Evolutionary conservation across 1,140 invertebrate genomes (phyloP).

Genomic region (Propsilocerus akamusi): DNA sequence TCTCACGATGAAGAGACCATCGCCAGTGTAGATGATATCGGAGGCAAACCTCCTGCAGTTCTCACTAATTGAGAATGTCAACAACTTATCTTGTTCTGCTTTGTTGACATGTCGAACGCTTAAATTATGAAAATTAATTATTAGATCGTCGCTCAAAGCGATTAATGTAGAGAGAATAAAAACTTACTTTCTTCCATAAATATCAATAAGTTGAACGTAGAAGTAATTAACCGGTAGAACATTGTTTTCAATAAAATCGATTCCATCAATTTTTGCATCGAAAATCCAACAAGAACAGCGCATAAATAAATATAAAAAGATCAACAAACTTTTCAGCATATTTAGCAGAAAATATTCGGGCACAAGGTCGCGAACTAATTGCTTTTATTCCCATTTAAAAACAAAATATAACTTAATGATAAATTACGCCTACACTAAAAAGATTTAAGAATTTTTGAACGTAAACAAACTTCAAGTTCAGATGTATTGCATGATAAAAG

Average conservation of each 20-base stretch:
- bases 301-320: neutral
- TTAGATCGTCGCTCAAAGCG: too few species aligned
- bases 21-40: constrained; percentile 62
- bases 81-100: constrained; percentile 24
- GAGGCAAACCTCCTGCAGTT: constrained; percentile 13
- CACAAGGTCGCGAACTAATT: too few species aligned
- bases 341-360: too few species aligned
- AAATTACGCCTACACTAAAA: too few species aligned
- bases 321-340: neutral
- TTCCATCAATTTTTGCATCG: neutral
- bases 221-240: constrained; percentile 9
- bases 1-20: constrained; percentile 70
- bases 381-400: too few species aligned
- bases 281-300: neutral
- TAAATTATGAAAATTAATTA: constrained; percentile 32
- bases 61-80: neutral
- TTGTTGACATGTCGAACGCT: constrained; percentile 37
- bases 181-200: constrained; percentile 18
- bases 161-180: constrained; percentile 26
- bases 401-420: too few species aligned
- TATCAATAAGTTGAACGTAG: constrained; percentile 19
- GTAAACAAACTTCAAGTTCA: too few species aligned
- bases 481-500: too few species aligned
- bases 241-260: neutral
- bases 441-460: too few species aligned